These are phyloP conservation scores for Pyrrhosoma nymphula DNA, from an alignment of 2,888 invertebrate genomes.

Conservation along the genomic window DNA sequence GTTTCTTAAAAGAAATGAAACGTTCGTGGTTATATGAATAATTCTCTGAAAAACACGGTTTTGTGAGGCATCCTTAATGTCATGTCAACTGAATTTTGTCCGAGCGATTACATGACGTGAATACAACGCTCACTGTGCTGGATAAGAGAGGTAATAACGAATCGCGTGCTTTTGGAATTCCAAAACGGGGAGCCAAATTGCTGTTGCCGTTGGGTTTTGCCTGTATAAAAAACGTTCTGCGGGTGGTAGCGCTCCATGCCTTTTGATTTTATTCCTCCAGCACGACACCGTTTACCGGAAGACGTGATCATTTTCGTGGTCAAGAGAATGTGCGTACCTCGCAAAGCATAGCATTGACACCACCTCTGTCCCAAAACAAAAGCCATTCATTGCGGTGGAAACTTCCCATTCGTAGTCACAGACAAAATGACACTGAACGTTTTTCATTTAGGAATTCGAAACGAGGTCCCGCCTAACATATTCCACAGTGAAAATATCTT, in stretches of 20 bases:
- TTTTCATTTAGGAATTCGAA: not conserved
- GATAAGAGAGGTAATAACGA: not conserved
- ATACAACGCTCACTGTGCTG: not conserved
- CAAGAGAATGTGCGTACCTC: not conserved
- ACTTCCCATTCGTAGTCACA: too few species aligned
- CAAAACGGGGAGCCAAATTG: not conserved
- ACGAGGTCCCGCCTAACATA: not conserved
- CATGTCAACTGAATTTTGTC: not conserved
- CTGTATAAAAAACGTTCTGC: not conserved
- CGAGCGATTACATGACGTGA: not conserved
- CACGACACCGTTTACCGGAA: not conserved
- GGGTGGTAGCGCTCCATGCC: not conserved
- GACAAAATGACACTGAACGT: not conserved
- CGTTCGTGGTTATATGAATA: not conserved
- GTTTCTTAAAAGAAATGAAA: not conserved
- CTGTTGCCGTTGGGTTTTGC: not conserved
- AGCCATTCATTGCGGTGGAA: not conserved
- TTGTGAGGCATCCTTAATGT: not conserved
- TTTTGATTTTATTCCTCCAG: not conserved
- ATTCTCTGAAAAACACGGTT: not conserved
- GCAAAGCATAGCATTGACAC: too few species aligned
- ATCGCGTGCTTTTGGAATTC: not conserved
- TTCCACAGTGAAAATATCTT: not conserved
- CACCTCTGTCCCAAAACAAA: not conserved
- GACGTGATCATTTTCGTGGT: slow-evolving; percentile 1